Evolutionary conservation across 2,797 vertebrate genomes (phyloP), one percentile per base, ranked within the genome.

Genomic region (Manis javanica): DNA sequence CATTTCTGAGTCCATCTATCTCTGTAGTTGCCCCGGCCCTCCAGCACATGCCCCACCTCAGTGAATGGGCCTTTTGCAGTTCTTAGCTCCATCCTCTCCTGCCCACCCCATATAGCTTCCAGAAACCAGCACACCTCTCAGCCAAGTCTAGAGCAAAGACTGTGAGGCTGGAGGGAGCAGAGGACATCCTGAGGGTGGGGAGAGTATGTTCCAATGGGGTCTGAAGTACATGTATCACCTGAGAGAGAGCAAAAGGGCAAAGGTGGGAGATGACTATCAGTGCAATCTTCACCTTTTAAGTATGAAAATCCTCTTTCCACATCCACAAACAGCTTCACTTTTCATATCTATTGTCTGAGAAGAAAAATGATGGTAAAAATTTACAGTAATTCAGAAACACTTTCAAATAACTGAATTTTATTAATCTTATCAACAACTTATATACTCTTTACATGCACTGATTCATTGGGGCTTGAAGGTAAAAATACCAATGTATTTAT

Each of bases 261-360:
- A 46, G 69, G n/a, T 29, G 16, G n/a, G 64, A 39, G 14, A 23
- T 64, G 53, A 49, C 26, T 42, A 61, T 72, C 39, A 61, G 19
- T 15, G 37, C 68, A 68, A 64, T 42, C 77, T 82, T 74, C 14
- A 64, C 3, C 53, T 84, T 88, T 81, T 64, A 71, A 88, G 29
- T 51, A 71, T 77, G 23, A 95, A 90, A 42, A 64, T 3, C 2
- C 14, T 19, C 74, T 26, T 26, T 87, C 77, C 51, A 64, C 7
- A 75, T 26, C 68, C 72, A 71, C 31, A 85, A 92, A 66, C 21
- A 84, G 18, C n/a, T 90, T 94, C 71, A 63, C 42, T 82, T 94
- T 89, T 53, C 46, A 46, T 84, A 42, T 26, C 82, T 75, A 31
- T 69, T 91, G 29, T 39, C 51, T 74, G 13, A 69, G 19, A 88